Evolutionary conservation across 2,888 invertebrate species (phyloP).

Genomic region (Pasiphila rectangulata): DNA sequence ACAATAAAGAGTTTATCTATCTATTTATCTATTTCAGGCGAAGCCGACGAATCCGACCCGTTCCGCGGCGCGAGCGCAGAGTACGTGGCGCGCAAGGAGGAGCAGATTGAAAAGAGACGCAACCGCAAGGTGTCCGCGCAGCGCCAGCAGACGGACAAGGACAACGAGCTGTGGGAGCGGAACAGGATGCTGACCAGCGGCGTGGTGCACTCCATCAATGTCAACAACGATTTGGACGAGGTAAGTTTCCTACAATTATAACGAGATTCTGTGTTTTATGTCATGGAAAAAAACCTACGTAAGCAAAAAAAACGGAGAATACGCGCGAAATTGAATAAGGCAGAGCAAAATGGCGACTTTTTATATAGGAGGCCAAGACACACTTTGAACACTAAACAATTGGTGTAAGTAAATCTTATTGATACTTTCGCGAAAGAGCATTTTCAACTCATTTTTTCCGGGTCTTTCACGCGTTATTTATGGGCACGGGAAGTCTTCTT

Average conservation of each 20-base stretch:
- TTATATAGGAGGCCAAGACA: no score
- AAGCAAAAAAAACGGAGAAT: no score
- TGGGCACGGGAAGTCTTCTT: no score
- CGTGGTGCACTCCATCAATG: conserved; percentile 93
- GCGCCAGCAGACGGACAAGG: conserved; percentile 97
- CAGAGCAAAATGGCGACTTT: no score
- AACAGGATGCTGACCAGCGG: conserved; percentile 98
- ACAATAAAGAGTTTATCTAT: background rate
- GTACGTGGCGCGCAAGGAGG: conserved; percentile 95
- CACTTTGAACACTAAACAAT: no score
- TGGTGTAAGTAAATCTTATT: no score
- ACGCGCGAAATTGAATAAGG: no score
- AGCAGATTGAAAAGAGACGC: conserved; percentile 93
- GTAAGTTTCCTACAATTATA: conserved; percentile 37
- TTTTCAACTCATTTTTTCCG: no score
- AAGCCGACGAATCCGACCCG: conserved; percentile 95
- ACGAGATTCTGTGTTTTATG: no score
- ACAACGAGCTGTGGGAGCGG: conserved; percentile 99
- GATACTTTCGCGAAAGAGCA: no score
- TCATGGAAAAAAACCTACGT: no score
- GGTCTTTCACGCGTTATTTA: no score
- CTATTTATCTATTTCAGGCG: conserved; percentile 64
- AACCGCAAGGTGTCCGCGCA: conserved; percentile 97
- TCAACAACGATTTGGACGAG: conserved; percentile 97
- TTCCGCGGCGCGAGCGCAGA: conserved; percentile 94